Evolutionary conservation across 2,797 vertebrate species (phyloP), one percentile per base, ranked within the genome.

Genomic region (Erethizon dorsatum): DNA sequence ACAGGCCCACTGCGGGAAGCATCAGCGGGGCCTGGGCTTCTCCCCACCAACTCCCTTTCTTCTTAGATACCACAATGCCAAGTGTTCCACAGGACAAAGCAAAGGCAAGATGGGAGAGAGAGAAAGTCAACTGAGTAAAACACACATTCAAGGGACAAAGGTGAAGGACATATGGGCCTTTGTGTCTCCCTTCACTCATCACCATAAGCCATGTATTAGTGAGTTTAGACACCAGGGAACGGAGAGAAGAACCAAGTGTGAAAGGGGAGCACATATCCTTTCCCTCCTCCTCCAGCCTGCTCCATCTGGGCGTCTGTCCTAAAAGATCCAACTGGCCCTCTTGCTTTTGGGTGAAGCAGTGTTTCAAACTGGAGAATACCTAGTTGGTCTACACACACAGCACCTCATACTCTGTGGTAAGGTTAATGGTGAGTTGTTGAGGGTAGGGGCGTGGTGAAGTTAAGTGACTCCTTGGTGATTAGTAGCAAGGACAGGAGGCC

Each of bases 401-500:
- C 52, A 61, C 31, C 86, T 24, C 18, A 18, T 3, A 52, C 56
- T 13, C 63, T 88, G 47, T 22, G 83, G 37, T 3, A 6, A 73
- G 82, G 94, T 45, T 87, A 59, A 61, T 0, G 15, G 0, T 2
- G 31, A 50, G 78, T 1, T 73, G 33, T 8, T 4, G 0, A 88
- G 47, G 41, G 63, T 22, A 0, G 89, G 24, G 37, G 14, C 26
- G 65, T 1, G 33, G 14, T 0, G 5, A n/a, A 7, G 45, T 63
- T 83, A 20, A 50, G 92, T 6, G 61, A 22, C 52, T 95, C 84
- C 88, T 86, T 86, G 63, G 92, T 61, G 93, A 95, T 94, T 97
- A 96, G 92, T 96, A 93, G 89, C 94, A 33, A 80, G 96, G 96
- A 88, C 75, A 94, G 94, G 88, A 97, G 93, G 97, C 98, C 95